A percentile compares a stretch with the other conserved stretches of the same genome.
Evolutionary conservation across 2,888 invertebrate genomes (phyloP).

Genomic region (Sthenelais limicola): DNA sequence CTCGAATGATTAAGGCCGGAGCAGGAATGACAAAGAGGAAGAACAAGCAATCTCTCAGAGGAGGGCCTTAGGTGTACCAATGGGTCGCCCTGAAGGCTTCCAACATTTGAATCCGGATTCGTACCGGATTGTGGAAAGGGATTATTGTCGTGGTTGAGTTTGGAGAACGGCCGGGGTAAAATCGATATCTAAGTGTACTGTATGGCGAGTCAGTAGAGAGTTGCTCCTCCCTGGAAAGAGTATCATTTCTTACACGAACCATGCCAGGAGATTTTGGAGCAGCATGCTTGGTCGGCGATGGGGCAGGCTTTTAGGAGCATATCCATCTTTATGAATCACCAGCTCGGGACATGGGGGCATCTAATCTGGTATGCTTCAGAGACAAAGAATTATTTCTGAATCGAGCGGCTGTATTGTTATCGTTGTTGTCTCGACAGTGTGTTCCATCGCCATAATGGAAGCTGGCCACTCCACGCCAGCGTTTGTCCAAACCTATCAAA

Average conservation of each 20-base stretch:
- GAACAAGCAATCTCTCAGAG: conserved; percentile 7
- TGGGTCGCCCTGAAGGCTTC: too few species aligned
- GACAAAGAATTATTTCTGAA: conserved; percentile 24
- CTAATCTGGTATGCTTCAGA: conserved; percentile 7
- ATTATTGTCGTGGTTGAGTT: too few species aligned
- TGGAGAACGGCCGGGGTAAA: not conserved
- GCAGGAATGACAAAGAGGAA: conserved; percentile 5
- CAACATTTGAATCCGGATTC: too few species aligned
- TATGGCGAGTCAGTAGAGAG: not conserved
- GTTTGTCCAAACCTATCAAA: too few species aligned
- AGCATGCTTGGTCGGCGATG: not conserved
- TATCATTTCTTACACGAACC: conserved; percentile 13
- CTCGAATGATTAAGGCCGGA: conserved; percentile 33
- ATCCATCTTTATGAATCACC: conserved; percentile 24
- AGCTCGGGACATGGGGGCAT: not conserved
- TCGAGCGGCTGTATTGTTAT: conserved; percentile 18
- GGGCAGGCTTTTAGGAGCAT: conserved; percentile 21
- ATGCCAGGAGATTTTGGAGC: not conserved
- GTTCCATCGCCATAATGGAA: too few species aligned
- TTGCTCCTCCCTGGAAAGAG: conserved; percentile 21
- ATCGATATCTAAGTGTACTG: not conserved
- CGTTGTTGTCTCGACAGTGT: conserved; percentile 1
- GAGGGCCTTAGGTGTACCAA: not conserved
- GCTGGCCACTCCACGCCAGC: not conserved
- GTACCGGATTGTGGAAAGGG: too few species aligned